phyloP scores from a whole-genome alignment of 2,888 invertebrate species.

The Ennomos quercinarius region DNA sequence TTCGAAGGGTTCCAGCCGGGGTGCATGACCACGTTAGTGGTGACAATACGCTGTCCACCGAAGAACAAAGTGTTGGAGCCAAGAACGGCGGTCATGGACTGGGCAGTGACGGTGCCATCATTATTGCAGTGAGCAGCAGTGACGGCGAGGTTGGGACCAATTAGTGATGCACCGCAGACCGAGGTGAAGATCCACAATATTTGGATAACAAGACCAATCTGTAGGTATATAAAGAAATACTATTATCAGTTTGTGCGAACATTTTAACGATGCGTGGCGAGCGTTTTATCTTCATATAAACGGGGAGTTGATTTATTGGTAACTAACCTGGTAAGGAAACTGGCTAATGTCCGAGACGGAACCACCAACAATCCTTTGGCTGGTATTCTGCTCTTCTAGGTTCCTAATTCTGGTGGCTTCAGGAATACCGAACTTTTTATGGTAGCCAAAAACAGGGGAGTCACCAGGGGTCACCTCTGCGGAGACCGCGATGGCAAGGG shows the following conservation, averaged over 20 bases:
- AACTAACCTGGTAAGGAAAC: constrained; percentile 63
- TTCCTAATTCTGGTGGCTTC: constrained; percentile 51
- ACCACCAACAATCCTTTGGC: constrained; percentile 61
- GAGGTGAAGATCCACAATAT: constrained; percentile 53
- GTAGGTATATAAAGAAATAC: background rate
- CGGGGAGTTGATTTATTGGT: too few relatives aligned
- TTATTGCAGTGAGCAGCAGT: constrained; percentile 63
- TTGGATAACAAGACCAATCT: constrained; percentile 62
- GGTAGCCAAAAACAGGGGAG: constrained; percentile 53
- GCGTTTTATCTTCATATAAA: too few relatives aligned
- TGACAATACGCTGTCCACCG: constrained; percentile 53
- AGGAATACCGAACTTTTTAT: constrained; percentile 57
- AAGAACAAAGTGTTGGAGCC: constrained; percentile 59
- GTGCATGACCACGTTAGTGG: constrained; percentile 50
- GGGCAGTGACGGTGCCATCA: constrained; percentile 53
- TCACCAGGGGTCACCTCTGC: constrained; percentile 42
- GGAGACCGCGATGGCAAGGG: constrained; percentile 45
- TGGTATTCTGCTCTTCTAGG: constrained; percentile 44
- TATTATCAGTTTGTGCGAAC: too few relatives aligned
- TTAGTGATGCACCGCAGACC: constrained; percentile 60
- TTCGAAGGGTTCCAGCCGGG: constrained; percentile 51
- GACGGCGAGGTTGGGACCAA: constrained; percentile 47
- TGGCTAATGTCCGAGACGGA: constrained; percentile 47
- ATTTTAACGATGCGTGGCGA: too few relatives aligned
- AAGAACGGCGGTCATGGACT: constrained; percentile 55